Percentiles rank a stretch among this genome's conserved stretches.
Conservation (phyloP, 2,113 vertebrate genomes). For the Podocnemis expansa region DNA sequence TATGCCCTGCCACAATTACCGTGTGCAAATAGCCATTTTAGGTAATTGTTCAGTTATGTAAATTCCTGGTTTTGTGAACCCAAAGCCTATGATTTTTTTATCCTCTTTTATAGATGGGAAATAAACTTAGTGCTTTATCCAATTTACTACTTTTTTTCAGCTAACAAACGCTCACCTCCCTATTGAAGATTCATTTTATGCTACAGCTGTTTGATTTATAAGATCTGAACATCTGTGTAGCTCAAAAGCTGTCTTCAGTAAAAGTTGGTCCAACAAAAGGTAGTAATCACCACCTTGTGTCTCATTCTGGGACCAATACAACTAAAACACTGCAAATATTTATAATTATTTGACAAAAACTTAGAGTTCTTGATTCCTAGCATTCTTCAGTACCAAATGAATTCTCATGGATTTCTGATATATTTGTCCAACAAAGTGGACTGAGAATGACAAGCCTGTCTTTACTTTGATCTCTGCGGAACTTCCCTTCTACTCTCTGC, state of each 20-base stretch:
- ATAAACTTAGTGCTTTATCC: background rate
- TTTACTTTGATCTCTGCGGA: background rate
- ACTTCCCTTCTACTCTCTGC: background rate
- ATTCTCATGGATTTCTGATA: background rate
- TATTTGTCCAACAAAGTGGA: background rate
- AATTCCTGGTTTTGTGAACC: background rate
- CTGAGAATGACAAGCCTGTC: background rate
- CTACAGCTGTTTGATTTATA: background rate
- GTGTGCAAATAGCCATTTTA: background rate
- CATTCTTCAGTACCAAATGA: background rate
- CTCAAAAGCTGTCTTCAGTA: too few relatives aligned
- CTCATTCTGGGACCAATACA: too few relatives aligned
- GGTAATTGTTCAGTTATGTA: background rate
- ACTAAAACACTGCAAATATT: background rate
- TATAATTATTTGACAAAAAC: background rate
- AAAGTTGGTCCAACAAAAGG: too few relatives aligned
- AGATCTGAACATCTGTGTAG: background rate
- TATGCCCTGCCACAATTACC: background rate
- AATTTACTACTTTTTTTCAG: background rate
- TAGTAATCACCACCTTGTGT: too few relatives aligned
- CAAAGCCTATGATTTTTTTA: background rate
- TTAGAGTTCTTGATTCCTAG: background rate
- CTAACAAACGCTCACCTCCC: background rate
- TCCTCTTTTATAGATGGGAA: background rate
- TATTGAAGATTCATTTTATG: background rate